phyloP scores from a whole-genome alignment of 1,140 invertebrate genomes.

The Cepaea nemoralis region DNA sequence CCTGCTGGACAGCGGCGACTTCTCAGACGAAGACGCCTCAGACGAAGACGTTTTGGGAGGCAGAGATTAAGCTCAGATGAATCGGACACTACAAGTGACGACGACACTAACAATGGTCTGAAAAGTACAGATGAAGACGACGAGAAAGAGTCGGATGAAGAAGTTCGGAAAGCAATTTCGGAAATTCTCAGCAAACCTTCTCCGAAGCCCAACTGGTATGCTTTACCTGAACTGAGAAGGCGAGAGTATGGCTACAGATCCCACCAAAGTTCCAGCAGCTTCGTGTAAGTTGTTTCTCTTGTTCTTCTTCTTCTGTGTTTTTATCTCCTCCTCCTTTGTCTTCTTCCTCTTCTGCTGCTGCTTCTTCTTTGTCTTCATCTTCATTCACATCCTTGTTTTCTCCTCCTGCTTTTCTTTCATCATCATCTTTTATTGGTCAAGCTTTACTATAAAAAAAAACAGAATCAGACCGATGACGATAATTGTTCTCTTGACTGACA shows the following conservation, averaged over 20 bases:
- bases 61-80: slow-evolving; percentile 36
- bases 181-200: slow-evolving; percentile 72
- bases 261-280: slow-evolving; percentile 71
- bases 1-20: neutral
- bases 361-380: no score
- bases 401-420: no score
- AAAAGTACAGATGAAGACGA: slow-evolving; percentile 67
- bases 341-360: no score
- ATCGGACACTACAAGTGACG: slow-evolving; percentile 57
- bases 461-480: no score
- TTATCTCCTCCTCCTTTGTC: no score
- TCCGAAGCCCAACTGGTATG: slow-evolving; percentile 80
- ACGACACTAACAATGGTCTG: slow-evolving; percentile 31
- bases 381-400: no score
- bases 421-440: no score
- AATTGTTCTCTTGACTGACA: no score
- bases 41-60: neutral
- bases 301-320: no score
- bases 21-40: neutral
- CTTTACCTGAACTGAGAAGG: slow-evolving; percentile 71
- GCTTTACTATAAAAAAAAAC: no score
- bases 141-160: slow-evolving; percentile 52
- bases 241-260: slow-evolving; percentile 60
- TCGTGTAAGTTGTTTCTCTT: slow-evolving; percentile 73
- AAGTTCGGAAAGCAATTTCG: slow-evolving; percentile 56